Evolutionary conservation across 2,797 vertebrate species (phyloP), one percentile per base, ranked within the genome.

Genomic region (Cossypha dichroa): DNA sequence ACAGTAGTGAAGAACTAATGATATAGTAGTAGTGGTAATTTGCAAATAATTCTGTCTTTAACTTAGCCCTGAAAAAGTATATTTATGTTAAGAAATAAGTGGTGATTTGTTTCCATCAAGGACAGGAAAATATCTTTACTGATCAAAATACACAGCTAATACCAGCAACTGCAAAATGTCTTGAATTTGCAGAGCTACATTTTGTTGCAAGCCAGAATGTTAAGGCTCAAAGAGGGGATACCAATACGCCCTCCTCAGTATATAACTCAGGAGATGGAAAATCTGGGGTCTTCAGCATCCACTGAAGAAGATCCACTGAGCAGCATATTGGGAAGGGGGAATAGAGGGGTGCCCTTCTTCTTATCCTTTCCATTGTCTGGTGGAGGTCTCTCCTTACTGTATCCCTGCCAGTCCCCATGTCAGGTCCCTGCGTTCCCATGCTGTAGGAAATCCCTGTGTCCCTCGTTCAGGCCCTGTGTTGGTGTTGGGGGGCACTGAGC

Each of bases 11-110:
- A 54, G 78, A 88, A 67, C 58, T 88, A 70, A 92, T 89, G 60
- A 67, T 70, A 77, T 21, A 85, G 34, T 52, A 79, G 59, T 58
- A 69, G 29, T 14, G 40, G 52, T 58, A 93, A 85, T 90, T 91
- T 88, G 34, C 10, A 86, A 91, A 75, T 94, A 90, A 90, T 93
- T 75, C 0, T 13, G 52, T 83, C 56, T 67, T 91, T 85, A 77
- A 70, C n/a, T 45, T 80, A 54, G 5, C 34, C 38, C n/a, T 68
- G 49, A 90, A 90, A 85, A 91, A 64, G 73, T 34, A 46, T 1
- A 41, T 26, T 56, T 69, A n/a, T 38, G 16, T 56, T 78, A 64
- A 94, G 26, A 86, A 89, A 59, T 75, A 73, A 75, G 33, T 41
- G n/a, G 14, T 34, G 25, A 48, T 67, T 92, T 94, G 11, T 90